phyloP scores from a whole-genome alignment of 2,888 invertebrate species.

The Cerastis leucographa region DNA sequence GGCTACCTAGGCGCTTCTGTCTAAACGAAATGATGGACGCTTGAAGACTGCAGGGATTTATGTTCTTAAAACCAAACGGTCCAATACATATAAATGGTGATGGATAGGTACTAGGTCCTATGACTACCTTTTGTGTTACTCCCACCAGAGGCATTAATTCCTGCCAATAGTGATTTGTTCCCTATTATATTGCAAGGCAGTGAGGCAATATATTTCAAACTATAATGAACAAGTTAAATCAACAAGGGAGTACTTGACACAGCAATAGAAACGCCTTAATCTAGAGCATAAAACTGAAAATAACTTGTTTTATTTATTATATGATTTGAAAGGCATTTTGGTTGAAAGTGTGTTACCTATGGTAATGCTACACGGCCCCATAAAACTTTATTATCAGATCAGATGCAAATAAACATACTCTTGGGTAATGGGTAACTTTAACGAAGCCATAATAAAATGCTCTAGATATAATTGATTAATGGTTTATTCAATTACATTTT shows the following conservation, averaged over 20 bases:
- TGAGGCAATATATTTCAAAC: conserved; percentile 53
- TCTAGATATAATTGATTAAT: conserved; percentile 79
- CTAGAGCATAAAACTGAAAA: conserved; percentile 37
- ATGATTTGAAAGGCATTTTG: conserved; percentile 41
- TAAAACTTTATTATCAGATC: conserved; percentile 68
- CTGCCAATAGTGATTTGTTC: conserved; percentile 68
- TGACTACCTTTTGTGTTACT: conserved; percentile 69
- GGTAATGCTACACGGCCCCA: conserved; percentile 27
- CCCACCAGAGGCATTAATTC: conserved; percentile 63
- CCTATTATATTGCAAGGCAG: conserved; percentile 58
- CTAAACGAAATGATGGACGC: background rate
- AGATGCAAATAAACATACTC: conserved; percentile 70
- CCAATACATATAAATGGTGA: conserved; percentile 73
- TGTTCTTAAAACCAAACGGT: conserved; percentile 25
- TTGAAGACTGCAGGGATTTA: conserved; percentile 28
- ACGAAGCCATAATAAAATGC: conserved; percentile 77
- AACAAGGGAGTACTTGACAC: conserved; percentile 36
- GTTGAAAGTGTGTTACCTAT: conserved; percentile 8
- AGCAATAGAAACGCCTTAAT: conserved; percentile 23
- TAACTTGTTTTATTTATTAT: conserved; percentile 49
- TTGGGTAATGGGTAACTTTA: conserved; percentile 69
- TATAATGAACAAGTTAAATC: conserved; percentile 50
- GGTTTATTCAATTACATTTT: conserved; percentile 65
- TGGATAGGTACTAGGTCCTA: conserved; percentile 71
- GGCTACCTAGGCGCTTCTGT: too few relatives aligned